Evolutionary conservation across 2,113 vertebrate species (phyloP).

Genomic region (Vidua macroura): DNA sequence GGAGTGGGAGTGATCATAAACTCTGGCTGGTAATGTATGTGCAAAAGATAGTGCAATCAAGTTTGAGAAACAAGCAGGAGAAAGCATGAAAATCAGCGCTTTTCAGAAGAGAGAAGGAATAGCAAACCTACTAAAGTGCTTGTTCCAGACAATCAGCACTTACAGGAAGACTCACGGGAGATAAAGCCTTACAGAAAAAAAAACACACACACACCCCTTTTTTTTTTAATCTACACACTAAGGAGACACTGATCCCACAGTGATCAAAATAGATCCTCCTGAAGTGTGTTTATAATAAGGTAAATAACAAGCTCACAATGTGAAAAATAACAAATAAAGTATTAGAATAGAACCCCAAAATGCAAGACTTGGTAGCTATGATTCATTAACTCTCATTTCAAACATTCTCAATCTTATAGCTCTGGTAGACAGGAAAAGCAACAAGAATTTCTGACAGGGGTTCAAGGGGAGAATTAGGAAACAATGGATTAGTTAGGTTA

Average conservation of each 20-base stretch:
- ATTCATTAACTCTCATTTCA: not conserved
- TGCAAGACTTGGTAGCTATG: not conserved
- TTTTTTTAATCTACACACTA: not conserved
- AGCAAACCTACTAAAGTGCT: not conserved
- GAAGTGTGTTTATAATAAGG: not conserved
- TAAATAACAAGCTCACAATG: not conserved
- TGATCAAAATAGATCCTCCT: not conserved
- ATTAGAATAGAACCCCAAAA: not conserved
- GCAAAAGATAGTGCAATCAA: not conserved
- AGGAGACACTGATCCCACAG: not conserved
- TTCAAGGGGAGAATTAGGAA: not conserved
- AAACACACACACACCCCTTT: rapidly evolving
- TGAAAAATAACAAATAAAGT: not conserved
- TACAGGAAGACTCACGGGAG: not conserved
- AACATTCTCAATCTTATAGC: not conserved
- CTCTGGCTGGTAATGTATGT: not conserved
- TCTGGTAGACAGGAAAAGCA: not conserved
- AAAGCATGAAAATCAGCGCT: not conserved
- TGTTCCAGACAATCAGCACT: not conserved
- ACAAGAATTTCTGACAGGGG: not conserved
- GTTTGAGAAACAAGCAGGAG: not conserved
- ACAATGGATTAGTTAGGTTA: not conserved
- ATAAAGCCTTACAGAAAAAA: not conserved
- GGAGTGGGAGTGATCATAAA: not conserved
- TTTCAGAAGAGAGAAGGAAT: not conserved